Evolutionary conservation across 2,888 invertebrate species (phyloP).

Genomic region (Ophion ellenae): DNA sequence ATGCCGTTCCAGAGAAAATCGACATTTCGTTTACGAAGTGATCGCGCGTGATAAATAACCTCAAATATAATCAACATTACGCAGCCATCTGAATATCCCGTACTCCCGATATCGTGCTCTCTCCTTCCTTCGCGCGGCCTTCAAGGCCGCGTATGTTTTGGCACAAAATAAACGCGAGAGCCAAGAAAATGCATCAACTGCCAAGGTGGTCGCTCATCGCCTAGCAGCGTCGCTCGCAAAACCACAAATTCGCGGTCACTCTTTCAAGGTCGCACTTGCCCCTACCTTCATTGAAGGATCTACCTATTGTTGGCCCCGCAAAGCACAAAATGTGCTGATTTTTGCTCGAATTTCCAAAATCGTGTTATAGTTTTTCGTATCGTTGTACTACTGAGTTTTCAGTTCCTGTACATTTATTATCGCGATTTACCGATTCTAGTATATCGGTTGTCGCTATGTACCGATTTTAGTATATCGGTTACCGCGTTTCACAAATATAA

Average conservation of each 20-base stretch:
- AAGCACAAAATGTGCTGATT: not conserved
- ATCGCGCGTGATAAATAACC: not conserved
- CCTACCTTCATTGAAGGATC: constrained; percentile 21
- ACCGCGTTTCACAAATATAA: too few species aligned
- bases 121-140: not conserved
- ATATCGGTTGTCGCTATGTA: too few species aligned
- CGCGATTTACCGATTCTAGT: too few species aligned
- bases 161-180: not conserved
- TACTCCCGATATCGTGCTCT: not conserved
- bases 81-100: not conserved
- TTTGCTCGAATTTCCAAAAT: not conserved
- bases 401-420: too few species aligned
- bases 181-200: constrained; percentile 3
- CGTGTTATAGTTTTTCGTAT: too few species aligned
- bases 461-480: too few species aligned
- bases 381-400: too few species aligned
- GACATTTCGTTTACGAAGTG: not conserved
- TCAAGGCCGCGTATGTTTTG: not conserved
- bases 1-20: not conserved
- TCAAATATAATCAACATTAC: not conserved
- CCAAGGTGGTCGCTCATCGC: constrained; percentile 8
- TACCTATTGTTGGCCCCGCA: not conserved
- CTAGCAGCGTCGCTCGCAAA: not conserved
- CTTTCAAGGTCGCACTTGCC: constrained; percentile 10
- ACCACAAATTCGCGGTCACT: constrained; percentile 9